phyloP scores from a whole-genome alignment of 2,113 vertebrate genomes.

The Piprites chloris region DNA sequence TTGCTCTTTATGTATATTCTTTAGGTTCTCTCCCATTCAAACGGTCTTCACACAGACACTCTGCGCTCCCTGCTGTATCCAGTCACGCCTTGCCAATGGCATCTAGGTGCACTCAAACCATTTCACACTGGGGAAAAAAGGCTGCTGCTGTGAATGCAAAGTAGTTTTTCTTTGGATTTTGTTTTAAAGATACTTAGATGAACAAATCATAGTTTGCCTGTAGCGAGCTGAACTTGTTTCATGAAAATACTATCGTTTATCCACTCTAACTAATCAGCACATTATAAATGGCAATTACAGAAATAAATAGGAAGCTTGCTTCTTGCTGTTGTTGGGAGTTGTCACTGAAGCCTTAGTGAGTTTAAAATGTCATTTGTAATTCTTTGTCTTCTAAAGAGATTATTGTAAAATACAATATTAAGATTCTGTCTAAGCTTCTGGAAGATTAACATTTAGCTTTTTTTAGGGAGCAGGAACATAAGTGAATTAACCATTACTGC shows the following conservation, averaged over 20 bases:
- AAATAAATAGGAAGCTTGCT: background rate
- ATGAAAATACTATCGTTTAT: background rate
- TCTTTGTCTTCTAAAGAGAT: slow-evolving; percentile 49
- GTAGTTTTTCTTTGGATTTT: background rate
- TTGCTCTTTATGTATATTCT: background rate
- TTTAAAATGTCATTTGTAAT: slow-evolving; percentile 42
- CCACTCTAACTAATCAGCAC: background rate
- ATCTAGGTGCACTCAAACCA: background rate
- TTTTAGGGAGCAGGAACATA: background rate
- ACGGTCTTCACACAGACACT: background rate
- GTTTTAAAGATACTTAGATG: background rate
- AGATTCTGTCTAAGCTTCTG: slow-evolving; percentile 16
- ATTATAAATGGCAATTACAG: background rate
- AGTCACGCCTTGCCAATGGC: accelerated
- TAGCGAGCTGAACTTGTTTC: background rate
- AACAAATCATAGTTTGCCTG: background rate
- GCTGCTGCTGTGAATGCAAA: background rate
- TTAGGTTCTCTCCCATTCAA: background rate
- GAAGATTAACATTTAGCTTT: slow-evolving; percentile 24
- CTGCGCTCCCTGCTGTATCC: background rate
- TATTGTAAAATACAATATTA: slow-evolving; percentile 30
- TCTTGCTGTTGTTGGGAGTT: background rate
- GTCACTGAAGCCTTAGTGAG: background rate
- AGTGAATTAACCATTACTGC: background rate
- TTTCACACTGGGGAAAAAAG: background rate